Evolutionary conservation across 92 coral and sea anemone genomes (phyloP).

Genomic region (Anthopleura xanthogrammica): DNA sequence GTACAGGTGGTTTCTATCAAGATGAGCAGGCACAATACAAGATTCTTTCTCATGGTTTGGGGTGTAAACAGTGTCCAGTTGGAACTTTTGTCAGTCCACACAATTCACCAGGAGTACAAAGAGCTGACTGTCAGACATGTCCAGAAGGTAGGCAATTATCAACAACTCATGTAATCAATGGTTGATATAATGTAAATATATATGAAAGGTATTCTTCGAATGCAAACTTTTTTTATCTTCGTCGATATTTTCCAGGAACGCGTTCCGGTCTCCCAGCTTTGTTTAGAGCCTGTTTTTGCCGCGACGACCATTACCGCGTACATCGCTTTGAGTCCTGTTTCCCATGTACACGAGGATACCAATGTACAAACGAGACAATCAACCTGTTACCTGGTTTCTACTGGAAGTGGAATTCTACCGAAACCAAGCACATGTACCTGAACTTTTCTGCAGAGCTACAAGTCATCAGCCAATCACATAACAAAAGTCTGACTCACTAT

Average conservation of each 20-base stretch:
- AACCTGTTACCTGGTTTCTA: slow-evolving; percentile 31
- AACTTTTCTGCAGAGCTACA: slow-evolving; percentile 11
- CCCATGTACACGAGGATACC: slow-evolving; percentile 31
- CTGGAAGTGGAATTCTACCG: slow-evolving; percentile 39
- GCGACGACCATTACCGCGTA: slow-evolving; percentile 23
- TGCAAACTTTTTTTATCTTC: too few species aligned
- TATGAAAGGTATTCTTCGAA: too few species aligned
- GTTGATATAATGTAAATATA: too few species aligned
- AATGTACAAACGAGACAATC: slow-evolving; percentile 28
- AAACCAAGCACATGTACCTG: slow-evolving; percentile 8
- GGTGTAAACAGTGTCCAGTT: slow-evolving; percentile 39
- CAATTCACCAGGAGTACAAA: slow-evolving; percentile 15
- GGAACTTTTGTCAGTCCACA: slow-evolving; percentile 19
- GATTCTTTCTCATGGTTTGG: not conserved
- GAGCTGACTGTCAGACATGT: slow-evolving; percentile 13
- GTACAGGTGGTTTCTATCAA: slow-evolving; percentile 52
- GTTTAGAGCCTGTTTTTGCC: slow-evolving; percentile 43
- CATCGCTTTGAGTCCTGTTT: slow-evolving; percentile 40
- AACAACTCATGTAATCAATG: too few species aligned
- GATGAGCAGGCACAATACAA: slow-evolving; percentile 7
- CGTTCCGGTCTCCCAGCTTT: slow-evolving; percentile 12
- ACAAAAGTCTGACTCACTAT: not conserved
- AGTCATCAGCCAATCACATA: not conserved
- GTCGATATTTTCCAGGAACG: slow-evolving; percentile 25
- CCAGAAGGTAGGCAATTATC: slow-evolving; percentile 19